Evolutionary conservation across 35 echinoderm and acorn worm genomes (phyloP), one percentile per base, ranked within the genome.

Genomic region (Holothuria glaberrima): DNA sequence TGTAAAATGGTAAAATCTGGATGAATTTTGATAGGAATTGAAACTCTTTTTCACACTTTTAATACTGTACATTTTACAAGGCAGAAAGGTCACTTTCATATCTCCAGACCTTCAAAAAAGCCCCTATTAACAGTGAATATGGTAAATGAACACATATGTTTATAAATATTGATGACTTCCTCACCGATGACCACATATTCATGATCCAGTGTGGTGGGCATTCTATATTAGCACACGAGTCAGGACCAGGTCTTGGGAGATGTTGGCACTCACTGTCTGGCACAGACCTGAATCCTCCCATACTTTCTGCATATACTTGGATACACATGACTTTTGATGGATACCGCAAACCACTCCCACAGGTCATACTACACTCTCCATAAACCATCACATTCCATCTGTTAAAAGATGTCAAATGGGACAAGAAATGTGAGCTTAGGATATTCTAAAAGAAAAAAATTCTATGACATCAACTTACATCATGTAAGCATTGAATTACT

Each of bases 141-240:
- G n/a, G n/a, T n/a, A n/a, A 41, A 41, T 41, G 7, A 4, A 41
- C 36, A 2, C 2, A 41, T 7, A 41, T 41, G 36, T 41, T 41
- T 4, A 41, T 54, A 54, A 54, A 54, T 46, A 54, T 5, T 54
- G 50, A 54, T 54, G 66, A 9, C 31, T 69, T 63, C 52, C 80
- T 63, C 32, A 84, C 80, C 22, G 80, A 30, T 30, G 80, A 84
- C 80, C 80, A 84, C 21, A 59, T 61, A 20, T 59, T 38, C 80
- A 84, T 84, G 46, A 84, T 54, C 80, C 80, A 84, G 80, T 61
- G 59, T 22, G 80, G 80, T 12, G 21, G 54, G 22, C 80, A 84
- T 9, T 84, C 80, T n/a, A 84, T 19, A 41, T 84, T 84, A 10
- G 80, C n/a, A 56, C 80, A 84, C 6, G 80, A 84, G 26, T 36